Percentiles rank a stretch among this genome's conserved stretches.
Evolutionary conservation across 2,113 vertebrate genomes (phyloP).

Genomic region (Chamaea fasciata): DNA sequence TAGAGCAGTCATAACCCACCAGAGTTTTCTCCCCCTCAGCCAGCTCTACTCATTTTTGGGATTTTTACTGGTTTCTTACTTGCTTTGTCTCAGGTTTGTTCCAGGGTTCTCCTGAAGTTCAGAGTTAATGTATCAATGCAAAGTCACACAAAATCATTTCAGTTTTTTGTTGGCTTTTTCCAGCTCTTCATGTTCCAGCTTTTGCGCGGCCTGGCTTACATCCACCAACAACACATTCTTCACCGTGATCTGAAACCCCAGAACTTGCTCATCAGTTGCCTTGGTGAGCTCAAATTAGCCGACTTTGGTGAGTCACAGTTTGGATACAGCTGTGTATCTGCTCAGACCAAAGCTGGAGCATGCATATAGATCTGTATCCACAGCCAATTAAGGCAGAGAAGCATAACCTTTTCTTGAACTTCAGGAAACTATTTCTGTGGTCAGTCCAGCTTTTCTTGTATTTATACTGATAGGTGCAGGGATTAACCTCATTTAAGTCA

Average conservation of each 20-base stretch:
- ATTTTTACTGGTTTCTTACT: conserved; percentile 7
- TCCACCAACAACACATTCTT: conserved; percentile 86
- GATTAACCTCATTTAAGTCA: background rate
- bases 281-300: conserved; percentile 90
- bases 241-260: conserved; percentile 93
- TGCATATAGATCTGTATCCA: background rate
- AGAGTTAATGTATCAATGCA: background rate
- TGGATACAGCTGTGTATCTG: background rate
- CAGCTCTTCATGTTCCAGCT: conserved; percentile 94
- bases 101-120: conserved; percentile 48
- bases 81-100: conserved; percentile 39
- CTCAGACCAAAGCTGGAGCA: conserved; percentile 17
- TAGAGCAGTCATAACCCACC: background rate
- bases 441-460: background rate
- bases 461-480: background rate
- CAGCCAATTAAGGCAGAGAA: background rate
- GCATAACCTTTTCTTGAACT: conserved; percentile 11
- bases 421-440: background rate
- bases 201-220: conserved; percentile 82
- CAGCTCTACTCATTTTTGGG: background rate
- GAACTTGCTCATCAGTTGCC: conserved; percentile 92
- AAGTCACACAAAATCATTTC: conserved; percentile 26
- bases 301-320: conserved; percentile 83
- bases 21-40: background rate
- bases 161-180: conserved; percentile 44